phyloP scores from a whole-genome alignment of 92 coral and sea anemone species.

The Zoanthus gigantus region DNA sequence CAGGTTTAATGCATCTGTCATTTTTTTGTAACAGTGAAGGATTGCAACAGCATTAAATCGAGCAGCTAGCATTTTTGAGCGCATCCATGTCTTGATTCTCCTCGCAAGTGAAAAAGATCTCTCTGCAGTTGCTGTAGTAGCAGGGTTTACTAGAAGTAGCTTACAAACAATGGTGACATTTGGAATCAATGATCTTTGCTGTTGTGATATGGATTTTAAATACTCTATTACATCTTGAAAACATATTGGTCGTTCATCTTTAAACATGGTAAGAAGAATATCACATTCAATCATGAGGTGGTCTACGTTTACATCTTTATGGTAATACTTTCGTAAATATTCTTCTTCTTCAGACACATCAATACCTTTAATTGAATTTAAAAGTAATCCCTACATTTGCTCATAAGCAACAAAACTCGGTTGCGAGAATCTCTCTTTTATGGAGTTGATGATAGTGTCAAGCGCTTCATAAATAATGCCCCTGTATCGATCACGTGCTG shows the following conservation, averaged over 20 bases:
- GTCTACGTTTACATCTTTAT: conserved; percentile 50
- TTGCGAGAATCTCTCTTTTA: conserved; percentile 59
- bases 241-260: conserved; percentile 34
- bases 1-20: conserved; percentile 48
- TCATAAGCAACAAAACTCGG: conserved; percentile 62
- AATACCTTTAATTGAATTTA: conserved; percentile 48
- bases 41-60: conserved; percentile 64
- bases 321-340: conserved; percentile 54
- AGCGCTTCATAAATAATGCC: conserved; percentile 56
- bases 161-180: conserved; percentile 59
- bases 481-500: conserved; percentile 63
- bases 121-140: conserved; percentile 69
- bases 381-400: conserved; percentile 58
- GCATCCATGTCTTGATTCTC: conserved; percentile 68
- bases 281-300: conserved; percentile 51
- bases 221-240: conserved; percentile 47
- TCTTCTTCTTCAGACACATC: conserved; percentile 60
- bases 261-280: conserved; percentile 53
- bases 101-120: conserved; percentile 68
- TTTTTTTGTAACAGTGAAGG: conserved; percentile 55
- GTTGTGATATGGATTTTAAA: conserved; percentile 1
- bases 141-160: conserved; percentile 63
- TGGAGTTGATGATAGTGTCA: conserved; percentile 46
- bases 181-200: conserved; percentile 48
- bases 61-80: conserved; percentile 68